Evolutionary conservation across 2,888 invertebrate genomes (phyloP), one percentile per base, ranked within the genome.

Genomic region (Dusona sp.): DNA sequence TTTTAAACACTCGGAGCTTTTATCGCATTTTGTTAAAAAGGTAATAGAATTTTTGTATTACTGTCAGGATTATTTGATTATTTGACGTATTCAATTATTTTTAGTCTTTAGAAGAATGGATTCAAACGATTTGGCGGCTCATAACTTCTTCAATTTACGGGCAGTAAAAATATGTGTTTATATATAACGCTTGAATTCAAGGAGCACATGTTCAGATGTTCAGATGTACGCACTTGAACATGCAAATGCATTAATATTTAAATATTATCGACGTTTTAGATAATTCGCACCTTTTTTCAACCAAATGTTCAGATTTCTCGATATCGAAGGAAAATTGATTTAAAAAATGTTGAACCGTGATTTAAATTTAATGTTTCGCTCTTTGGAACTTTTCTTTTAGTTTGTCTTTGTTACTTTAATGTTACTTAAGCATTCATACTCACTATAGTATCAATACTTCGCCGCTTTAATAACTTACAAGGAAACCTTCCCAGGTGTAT

Each of bases 401-500:
- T 61, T 61, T 61, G n/a, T 9, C 25, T 57, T 25, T 25, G 2
- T 29, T 29, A 29, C 61, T 16, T 57, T 13, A 13, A 25, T 13
- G 25, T 25, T 16, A 29, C 29, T 61, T 16, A 2, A 61, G 61
- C 29, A 72, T 64, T 75, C 42, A 70, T 85, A 45, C 65, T 70
- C 51, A 33, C 13, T 6, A 7, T 75, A 54, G 29, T 65, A 48
- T 74, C 51, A 64, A 79, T 64, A 48, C 45, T 77, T 65, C 61
- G 54, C 38, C 61, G 57, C 65, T 72, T 79, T n/a, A 22, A 67
- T 68, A 25, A 68, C 16, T 19, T 68, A 54, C n/a, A n/a, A n/a
- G n/a, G n/a, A n/a, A n/a, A n/a, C n/a, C n/a, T n/a, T n/a, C n/a
- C n/a, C n/a, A n/a, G n/a, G n/a, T n/a, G n/a, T n/a, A n/a, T n/a